phyloP scores from a whole-genome alignment of 2,113 vertebrate species.

The Trichomycterus rosablanca region DNA sequence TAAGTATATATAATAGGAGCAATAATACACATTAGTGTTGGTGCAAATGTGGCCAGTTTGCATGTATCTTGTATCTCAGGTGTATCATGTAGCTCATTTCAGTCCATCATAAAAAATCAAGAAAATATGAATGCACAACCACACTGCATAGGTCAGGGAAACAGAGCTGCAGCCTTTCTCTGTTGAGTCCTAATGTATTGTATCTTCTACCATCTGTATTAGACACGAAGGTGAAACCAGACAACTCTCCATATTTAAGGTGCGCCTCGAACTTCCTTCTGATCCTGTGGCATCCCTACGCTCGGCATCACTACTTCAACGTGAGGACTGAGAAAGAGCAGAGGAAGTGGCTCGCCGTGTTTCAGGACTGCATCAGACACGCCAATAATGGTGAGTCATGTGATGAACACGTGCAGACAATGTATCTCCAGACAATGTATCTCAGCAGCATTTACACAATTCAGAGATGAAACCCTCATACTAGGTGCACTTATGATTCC shows the following conservation, averaged over 20 bases:
- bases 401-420: neutral
- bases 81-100: too few species aligned
- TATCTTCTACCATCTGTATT: slow-evolving; percentile 6
- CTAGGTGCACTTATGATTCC: neutral
- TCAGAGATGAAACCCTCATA: neutral
- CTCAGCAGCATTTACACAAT: too few species aligned
- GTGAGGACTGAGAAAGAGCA: slow-evolving; percentile 89
- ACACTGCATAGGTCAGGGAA: too few species aligned
- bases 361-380: slow-evolving; percentile 89
- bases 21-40: too few species aligned
- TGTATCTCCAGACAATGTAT: neutral
- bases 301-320: slow-evolving; percentile 86
- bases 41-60: too few species aligned
- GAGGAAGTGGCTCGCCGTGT: slow-evolving; percentile 84
- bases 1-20: too few species aligned
- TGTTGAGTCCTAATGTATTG: neutral
- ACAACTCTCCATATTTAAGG: slow-evolving; percentile 74
- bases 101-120: too few species aligned
- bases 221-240: slow-evolving; percentile 73
- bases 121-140: too few species aligned
- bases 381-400: slow-evolving; percentile 80
- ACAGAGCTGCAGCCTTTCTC: neutral
- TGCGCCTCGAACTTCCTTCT: slow-evolving; percentile 79
- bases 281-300: slow-evolving; percentile 90
- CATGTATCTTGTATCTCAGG: too few species aligned